These are phyloP conservation scores for Sarotherodon lohbergeri DNA, from an alignment of 2,113 vertebrate genomes.

Conservation along the genomic window DNA sequence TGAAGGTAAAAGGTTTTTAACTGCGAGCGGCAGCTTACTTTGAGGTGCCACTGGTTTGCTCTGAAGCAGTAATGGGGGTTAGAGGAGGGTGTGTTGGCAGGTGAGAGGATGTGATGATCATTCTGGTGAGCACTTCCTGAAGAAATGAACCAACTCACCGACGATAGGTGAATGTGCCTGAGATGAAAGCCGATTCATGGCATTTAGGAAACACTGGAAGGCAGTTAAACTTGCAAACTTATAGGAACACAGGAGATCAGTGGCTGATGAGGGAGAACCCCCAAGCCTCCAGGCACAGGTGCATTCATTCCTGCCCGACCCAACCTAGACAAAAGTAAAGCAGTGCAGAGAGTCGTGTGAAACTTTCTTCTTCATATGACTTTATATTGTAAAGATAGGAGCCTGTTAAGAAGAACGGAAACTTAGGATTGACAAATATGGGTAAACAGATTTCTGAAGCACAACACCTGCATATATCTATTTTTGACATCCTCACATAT, in stretches of 20 bases:
- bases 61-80: not conserved
- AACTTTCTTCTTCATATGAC: no score
- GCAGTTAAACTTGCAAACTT: not conserved
- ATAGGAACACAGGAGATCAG: not conserved
- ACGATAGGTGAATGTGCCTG: not conserved
- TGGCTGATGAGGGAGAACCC: no score
- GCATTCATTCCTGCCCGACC: no score
- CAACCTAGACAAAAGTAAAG: no score
- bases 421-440: not conserved
- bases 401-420: not conserved
- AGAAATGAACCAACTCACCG: not conserved
- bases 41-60: not conserved
- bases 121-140: not conserved
- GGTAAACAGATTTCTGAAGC: not conserved
- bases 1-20: not conserved
- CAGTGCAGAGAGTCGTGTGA: no score
- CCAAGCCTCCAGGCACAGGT: no score
- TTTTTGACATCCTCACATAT: not conserved
- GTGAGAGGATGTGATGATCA: not conserved
- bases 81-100: not conserved
- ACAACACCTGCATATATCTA: not conserved
- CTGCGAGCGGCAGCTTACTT: not conserved
- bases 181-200: accelerated
- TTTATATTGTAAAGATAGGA: no score
- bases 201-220: not conserved